Evolutionary conservation across 2,888 invertebrate genomes (phyloP), one percentile per base, ranked within the genome.

Genomic region (Ochlodes sylvanus): DNA sequence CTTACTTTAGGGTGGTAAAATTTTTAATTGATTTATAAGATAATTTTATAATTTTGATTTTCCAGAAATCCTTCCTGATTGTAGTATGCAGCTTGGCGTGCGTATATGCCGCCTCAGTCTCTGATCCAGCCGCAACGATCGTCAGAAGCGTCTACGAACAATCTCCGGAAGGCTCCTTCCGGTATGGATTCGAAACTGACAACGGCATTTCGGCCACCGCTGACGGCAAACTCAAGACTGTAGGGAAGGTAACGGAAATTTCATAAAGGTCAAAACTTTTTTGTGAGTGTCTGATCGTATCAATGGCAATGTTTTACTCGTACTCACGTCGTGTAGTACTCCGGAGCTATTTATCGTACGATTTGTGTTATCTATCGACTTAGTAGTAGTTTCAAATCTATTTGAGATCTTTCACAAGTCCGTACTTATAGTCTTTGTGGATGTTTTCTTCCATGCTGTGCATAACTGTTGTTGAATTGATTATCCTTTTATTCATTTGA

Each of bases 121-220:
- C 66, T 0, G 83, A 83, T 0, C 9, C 71, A 3, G 21, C 1
- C 0, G 79, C 84, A 0, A 3, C 63, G 7, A 70, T 82, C 5
- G 0, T 83, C 1, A 66, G 72, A n/a, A 78, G 58, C 41, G 55
- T n/a, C 19, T 65, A 44, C 15, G 65, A 71, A 14, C 65, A 68
- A 3, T 56, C 50, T 27, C 76, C 87, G 56, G 94, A 94, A 0
- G 95, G 95, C 0, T 76, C 78, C 42, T 95, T 92, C 84, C 84
- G 89, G 63, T 95, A 79, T 77, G 77, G 87, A 0, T 94, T 89
- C 69, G 94, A 95, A 72, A 95, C 95, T 0, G 94, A 77, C 1
- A 95, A 95, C 75, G 95, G 95, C 0, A 95, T 95, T 72, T 71
- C 82, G 0, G 91, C 88, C 0, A 89, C 92, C 62, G 95, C 94